Evolutionary conservation across 1,140 invertebrate species (phyloP).

Genomic region (Hyposmocoma kahamanoa): DNA sequence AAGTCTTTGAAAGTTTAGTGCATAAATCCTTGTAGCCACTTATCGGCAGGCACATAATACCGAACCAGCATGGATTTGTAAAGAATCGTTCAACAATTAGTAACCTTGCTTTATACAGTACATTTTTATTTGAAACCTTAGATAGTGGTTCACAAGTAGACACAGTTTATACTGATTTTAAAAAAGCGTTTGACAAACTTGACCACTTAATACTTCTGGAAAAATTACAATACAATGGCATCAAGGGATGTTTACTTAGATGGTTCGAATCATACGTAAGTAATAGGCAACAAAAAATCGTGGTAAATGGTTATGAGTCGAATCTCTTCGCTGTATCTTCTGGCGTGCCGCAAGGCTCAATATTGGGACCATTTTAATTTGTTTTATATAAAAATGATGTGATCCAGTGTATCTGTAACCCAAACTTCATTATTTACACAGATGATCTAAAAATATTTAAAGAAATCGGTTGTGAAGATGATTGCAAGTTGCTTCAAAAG

Average conservation of each 20-base stretch:
- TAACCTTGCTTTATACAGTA: not conserved
- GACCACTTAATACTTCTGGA: constrained; percentile 5
- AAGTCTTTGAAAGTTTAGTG: constrained; percentile 14
- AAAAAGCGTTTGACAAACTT: no score
- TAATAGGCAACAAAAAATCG: constrained; percentile 23
- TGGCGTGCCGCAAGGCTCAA: constrained; percentile 29
- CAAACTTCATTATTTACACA: not conserved
- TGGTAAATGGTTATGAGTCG: constrained; percentile 22
- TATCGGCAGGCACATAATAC: not conserved
- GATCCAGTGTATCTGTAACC: constrained; percentile 8
- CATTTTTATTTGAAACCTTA: constrained; percentile 1
- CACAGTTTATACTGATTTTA: not conserved
- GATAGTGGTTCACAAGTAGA: not conserved
- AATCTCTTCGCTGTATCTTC: constrained; percentile 17
- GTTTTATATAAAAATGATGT: constrained; percentile 32
- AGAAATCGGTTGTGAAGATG: not conserved
- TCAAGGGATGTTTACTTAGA: constrained; percentile 10
- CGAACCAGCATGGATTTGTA: constrained; percentile 5
- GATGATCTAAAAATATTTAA: not conserved
- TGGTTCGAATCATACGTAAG: constrained; percentile 31
- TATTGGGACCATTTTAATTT: constrained; percentile 29
- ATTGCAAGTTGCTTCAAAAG: not conserved
- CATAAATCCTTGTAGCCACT: constrained; percentile 1
- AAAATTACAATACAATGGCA: constrained; percentile 5
- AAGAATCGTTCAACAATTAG: not conserved